phyloP scores from a whole-genome alignment of 1,140 invertebrate species.

The Ips typographus region DNA sequence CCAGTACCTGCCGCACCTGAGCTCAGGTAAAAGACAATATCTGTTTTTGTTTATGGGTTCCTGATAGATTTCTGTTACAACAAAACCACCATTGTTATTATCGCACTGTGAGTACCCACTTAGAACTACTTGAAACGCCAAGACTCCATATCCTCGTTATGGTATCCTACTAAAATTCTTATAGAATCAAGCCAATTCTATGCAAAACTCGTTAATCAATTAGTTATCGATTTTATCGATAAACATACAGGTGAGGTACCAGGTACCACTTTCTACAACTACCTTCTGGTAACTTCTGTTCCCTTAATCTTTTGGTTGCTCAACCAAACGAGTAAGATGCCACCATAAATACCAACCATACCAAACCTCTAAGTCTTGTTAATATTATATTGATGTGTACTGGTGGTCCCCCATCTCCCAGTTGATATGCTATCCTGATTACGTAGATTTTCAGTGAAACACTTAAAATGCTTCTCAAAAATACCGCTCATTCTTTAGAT shows the following conservation, averaged over 20 bases:
- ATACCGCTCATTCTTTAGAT: slow-evolving; percentile 3
- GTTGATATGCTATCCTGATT: background rate
- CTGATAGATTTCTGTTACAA: slow-evolving; percentile 1
- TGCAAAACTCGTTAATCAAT: slow-evolving; percentile 7
- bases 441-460: slow-evolving; percentile 2
- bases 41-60: background rate
- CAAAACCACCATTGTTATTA: background rate
- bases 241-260: background rate
- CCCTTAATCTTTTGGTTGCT: background rate
- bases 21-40: slow-evolving; percentile 2
- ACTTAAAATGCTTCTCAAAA: slow-evolving; percentile 10
- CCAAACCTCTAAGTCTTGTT: background rate
- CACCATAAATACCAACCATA: background rate
- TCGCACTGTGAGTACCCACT: background rate
- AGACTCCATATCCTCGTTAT: background rate
- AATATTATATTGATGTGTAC: too few relatives aligned
- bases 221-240: slow-evolving; percentile 5
- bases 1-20: background rate
- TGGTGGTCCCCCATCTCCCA: too few relatives aligned
- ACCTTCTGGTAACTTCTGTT: background rate
- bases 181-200: slow-evolving; percentile 14
- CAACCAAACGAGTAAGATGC: slow-evolving; percentile 3
- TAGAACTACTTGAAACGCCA: background rate
- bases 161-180: slow-evolving; percentile 18
- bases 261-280: background rate